Evolutionary conservation across 1,140 invertebrate genomes (phyloP).

Genomic region (Drosophila suzukii): DNA sequence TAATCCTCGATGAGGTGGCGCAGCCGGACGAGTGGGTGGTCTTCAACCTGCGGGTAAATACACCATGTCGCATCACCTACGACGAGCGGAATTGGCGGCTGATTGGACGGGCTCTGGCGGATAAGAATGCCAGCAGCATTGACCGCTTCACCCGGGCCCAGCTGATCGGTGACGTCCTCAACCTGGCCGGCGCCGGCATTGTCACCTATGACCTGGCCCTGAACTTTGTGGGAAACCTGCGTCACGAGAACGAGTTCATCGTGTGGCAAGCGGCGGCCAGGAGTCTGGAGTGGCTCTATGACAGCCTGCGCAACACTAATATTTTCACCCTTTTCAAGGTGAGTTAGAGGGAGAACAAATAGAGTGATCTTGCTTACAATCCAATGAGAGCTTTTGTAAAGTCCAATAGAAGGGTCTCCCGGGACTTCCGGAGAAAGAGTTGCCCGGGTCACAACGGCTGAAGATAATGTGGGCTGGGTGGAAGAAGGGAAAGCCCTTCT

Average conservation of each 20-base stretch:
- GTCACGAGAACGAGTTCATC: not conserved
- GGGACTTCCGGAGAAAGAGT: no score
- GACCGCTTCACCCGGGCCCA: constrained; percentile 9
- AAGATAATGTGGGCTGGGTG: no score
- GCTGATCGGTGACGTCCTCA: constrained; percentile 6
- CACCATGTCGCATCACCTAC: constrained; percentile 15
- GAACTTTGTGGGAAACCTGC: not conserved
- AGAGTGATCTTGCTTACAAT: no score
- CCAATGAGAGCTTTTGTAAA: no score
- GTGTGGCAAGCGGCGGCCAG: constrained; percentile 6
- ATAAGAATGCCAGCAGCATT: not conserved
- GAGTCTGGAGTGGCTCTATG: constrained; percentile 3
- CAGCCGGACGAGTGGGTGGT: not conserved
- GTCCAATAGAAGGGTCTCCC: no score
- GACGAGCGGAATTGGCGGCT: constrained; percentile 15
- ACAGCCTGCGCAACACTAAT: not conserved
- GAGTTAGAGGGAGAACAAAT: not conserved
- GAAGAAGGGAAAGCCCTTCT: no score
- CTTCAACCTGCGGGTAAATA: not conserved
- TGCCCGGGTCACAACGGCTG: no score
- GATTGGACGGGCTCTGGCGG: not conserved
- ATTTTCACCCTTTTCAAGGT: constrained; percentile 7
- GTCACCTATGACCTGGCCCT: constrained; percentile 10
- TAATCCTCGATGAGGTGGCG: not conserved
- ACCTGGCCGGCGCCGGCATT: constrained; percentile 3